These are phyloP conservation scores for Hymenopus coronatus DNA, from an alignment of 2,888 invertebrate genomes.

Conservation along the genomic window DNA sequence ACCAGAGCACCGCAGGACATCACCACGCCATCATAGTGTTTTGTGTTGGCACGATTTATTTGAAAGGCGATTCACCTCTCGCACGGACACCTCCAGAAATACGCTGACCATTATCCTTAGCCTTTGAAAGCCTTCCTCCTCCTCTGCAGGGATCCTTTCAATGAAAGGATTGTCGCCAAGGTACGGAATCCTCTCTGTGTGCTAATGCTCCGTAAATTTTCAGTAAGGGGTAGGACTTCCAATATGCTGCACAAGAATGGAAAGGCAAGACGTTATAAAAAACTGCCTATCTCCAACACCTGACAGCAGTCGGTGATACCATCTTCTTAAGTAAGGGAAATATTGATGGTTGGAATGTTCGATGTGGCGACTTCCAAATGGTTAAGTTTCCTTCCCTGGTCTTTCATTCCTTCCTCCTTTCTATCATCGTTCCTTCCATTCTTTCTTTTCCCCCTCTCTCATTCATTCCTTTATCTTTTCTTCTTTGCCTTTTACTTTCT, in stretches of 20 bases:
- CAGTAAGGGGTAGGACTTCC: background rate
- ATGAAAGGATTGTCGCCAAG: slow-evolving; percentile 1
- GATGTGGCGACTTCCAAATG: too few relatives aligned
- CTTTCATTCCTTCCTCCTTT: too few relatives aligned
- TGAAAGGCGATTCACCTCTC: background rate
- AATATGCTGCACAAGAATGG: background rate
- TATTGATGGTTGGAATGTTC: too few relatives aligned
- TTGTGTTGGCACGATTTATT: background rate
- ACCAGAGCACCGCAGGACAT: background rate
- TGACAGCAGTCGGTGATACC: too few relatives aligned
- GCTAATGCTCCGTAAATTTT: slow-evolving; percentile 5
- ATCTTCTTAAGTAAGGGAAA: too few relatives aligned
- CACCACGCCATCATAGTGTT: background rate
- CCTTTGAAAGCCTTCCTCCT: background rate
- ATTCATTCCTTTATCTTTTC: too few relatives aligned
- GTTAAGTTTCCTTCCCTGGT: too few relatives aligned
- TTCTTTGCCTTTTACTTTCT: too few relatives aligned
- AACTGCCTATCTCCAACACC: background rate
- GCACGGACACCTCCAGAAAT: background rate
- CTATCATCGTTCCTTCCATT: too few relatives aligned
- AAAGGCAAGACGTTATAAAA: background rate
- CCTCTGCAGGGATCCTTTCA: background rate
- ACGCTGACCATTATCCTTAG: background rate
- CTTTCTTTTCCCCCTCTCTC: too few relatives aligned
- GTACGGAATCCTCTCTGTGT: background rate